phyloP scores from a whole-genome alignment of 2,113 vertebrate species.

The Nestor notabilis region DNA sequence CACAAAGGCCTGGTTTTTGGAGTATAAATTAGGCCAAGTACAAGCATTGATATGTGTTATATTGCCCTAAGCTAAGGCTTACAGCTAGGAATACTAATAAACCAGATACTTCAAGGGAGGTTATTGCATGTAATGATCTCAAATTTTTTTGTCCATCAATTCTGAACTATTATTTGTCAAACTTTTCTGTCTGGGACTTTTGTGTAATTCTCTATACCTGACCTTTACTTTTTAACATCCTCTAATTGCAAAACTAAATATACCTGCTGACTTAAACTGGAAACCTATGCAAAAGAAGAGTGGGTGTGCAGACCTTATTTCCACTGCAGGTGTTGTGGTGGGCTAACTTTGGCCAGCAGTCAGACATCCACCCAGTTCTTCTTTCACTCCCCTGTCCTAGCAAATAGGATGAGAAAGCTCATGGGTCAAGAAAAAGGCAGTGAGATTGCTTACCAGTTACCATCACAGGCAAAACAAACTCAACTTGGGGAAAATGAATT shows the following conservation, averaged over 20 bases:
- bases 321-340: not conserved
- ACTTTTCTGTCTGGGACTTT: not conserved
- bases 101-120: not conserved
- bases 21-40: not conserved
- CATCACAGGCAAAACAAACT: not conserved
- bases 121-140: not conserved
- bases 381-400: not conserved
- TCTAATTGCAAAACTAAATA: not conserved
- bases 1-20: not conserved
- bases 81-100: not conserved
- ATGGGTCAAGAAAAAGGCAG: not conserved
- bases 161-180: not conserved
- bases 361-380: accelerated
- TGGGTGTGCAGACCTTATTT: not conserved
- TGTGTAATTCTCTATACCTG: not conserved
- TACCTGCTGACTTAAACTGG: not conserved
- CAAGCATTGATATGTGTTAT: not conserved
- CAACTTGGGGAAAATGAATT: not conserved
- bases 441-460: not conserved
- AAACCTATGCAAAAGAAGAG: not conserved
- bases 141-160: not conserved
- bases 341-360: not conserved
- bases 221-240: not conserved
- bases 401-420: not conserved
- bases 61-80: not conserved